phyloP scores from a whole-genome alignment of 1,140 invertebrate genomes.

The Heliconius congener region DNA sequence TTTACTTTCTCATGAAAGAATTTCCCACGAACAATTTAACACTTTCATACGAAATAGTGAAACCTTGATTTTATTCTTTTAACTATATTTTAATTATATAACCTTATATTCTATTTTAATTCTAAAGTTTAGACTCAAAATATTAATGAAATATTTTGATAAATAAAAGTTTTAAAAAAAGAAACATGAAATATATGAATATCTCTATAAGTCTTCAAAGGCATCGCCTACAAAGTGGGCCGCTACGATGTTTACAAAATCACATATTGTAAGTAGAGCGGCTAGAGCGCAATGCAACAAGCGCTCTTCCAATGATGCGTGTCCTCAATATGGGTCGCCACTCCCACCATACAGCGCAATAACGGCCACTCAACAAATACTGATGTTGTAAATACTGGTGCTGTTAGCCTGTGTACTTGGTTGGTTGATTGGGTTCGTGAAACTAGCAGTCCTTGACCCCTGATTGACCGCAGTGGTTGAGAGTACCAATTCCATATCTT shows the following conservation, averaged over 20 bases:
- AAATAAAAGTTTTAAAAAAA: no score
- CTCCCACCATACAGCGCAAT: background rate
- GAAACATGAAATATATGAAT: no score
- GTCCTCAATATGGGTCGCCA: conserved; percentile 1
- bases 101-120: background rate
- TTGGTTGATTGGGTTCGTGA: background rate
- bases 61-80: background rate
- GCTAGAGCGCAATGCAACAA: background rate
- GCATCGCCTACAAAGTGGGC: background rate
- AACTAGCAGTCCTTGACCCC: no score
- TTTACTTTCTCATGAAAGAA: background rate
- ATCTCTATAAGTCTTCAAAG: no score
- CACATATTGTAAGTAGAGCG: conserved; percentile 11
- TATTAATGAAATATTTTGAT: no score
- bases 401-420: background rate
- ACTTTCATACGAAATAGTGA: background rate
- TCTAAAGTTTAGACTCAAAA: background rate
- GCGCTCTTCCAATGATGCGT: conserved; percentile 8
- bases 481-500: no score
- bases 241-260: background rate
- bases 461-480: no score
- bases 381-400: background rate
- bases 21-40: background rate
- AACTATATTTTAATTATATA: no score
- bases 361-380: background rate